These are phyloP conservation scores for Pteria penguin DNA, from an alignment of 2,888 invertebrate species.

Conservation along the genomic window DNA sequence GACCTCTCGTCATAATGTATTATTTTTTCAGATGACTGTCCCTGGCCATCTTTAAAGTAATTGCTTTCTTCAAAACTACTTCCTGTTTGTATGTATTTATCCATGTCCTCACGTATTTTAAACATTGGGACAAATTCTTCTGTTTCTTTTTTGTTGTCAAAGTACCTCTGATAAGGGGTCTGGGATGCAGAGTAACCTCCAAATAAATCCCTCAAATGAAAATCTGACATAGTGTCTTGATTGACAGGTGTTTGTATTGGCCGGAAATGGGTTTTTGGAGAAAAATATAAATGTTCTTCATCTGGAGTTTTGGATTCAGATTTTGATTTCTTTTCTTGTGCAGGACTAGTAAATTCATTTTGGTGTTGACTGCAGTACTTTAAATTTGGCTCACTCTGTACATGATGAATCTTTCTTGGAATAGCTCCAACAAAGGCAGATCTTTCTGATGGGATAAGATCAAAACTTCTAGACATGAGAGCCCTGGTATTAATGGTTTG, in stretches of 20 bases:
- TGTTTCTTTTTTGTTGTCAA: slow-evolving; percentile 46
- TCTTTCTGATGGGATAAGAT: slow-evolving; percentile 69
- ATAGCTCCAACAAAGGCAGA: slow-evolving; percentile 72
- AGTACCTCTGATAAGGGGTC: slow-evolving; percentile 60
- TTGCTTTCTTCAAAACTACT: neutral
- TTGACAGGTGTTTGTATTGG: slow-evolving; percentile 84
- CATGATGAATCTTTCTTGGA: slow-evolving; percentile 64
- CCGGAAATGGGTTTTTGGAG: slow-evolving; percentile 90
- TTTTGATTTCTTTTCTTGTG: slow-evolving; percentile 62
- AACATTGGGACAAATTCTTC: slow-evolving; percentile 85
- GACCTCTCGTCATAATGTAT: neutral
- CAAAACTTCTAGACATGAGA: slow-evolving; percentile 62
- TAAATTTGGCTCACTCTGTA: slow-evolving; percentile 69
- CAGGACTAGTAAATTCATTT: slow-evolving; percentile 31
- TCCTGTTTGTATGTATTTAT: slow-evolving; percentile 83
- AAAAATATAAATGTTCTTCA: slow-evolving; percentile 87
- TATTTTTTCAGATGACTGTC: neutral
- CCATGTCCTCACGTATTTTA: slow-evolving; percentile 82
- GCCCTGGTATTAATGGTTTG: slow-evolving; percentile 38
- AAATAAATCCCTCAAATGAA: slow-evolving; percentile 59
- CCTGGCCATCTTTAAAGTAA: neutral
- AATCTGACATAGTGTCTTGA: slow-evolving; percentile 21
- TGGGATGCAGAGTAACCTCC: slow-evolving; percentile 60
- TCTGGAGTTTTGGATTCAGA: slow-evolving; percentile 44
- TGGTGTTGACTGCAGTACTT: slow-evolving; percentile 45